Evolutionary conservation across 1,140 invertebrate species (phyloP).

Genomic region (Sinella curviseta): DNA sequence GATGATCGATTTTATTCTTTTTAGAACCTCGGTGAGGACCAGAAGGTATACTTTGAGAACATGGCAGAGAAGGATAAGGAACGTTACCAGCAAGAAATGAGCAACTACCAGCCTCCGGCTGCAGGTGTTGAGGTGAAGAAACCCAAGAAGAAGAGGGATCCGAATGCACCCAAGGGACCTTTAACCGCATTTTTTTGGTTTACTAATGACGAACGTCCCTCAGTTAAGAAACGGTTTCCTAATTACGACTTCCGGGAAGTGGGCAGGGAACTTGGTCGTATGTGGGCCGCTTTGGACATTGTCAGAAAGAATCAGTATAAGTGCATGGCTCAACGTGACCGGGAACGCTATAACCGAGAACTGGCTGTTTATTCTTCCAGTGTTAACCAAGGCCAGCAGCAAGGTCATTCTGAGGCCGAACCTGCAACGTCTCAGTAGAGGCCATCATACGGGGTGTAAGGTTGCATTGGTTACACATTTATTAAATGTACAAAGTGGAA

Average conservation of each 20-base stretch:
- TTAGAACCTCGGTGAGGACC: constrained; percentile 96
- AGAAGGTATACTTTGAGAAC: constrained; percentile 97
- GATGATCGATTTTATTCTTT: constrained; percentile 15
- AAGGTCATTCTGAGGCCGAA: too few relatives aligned
- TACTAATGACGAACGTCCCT: constrained; percentile 92
- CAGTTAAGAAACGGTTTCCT: constrained; percentile 88
- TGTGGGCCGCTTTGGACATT: constrained; percentile 86
- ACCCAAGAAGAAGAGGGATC: constrained; percentile 85
- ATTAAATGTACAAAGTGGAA: too few relatives aligned
- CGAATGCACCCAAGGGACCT: constrained; percentile 97
- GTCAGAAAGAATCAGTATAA: constrained; percentile 87
- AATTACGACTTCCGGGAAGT: constrained; percentile 95
- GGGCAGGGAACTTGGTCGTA: constrained; percentile 93
- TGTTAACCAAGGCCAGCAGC: too few relatives aligned
- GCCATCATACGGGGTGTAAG: too few relatives aligned
- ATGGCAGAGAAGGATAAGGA: constrained; percentile 98
- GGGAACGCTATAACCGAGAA: constrained; percentile 86
- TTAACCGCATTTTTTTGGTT: constrained; percentile 97
- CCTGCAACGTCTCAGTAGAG: too few relatives aligned
- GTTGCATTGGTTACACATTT: too few relatives aligned
- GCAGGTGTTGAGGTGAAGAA: constrained; percentile 73
- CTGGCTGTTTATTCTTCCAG: too few relatives aligned
- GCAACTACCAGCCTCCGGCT: constrained; percentile 84
- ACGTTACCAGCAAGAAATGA: constrained; percentile 94
- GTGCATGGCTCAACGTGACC: constrained; percentile 88